phyloP scores from a whole-genome alignment of 2,797 vertebrate genomes.

The Pseudomugil gertrudae region DNA sequence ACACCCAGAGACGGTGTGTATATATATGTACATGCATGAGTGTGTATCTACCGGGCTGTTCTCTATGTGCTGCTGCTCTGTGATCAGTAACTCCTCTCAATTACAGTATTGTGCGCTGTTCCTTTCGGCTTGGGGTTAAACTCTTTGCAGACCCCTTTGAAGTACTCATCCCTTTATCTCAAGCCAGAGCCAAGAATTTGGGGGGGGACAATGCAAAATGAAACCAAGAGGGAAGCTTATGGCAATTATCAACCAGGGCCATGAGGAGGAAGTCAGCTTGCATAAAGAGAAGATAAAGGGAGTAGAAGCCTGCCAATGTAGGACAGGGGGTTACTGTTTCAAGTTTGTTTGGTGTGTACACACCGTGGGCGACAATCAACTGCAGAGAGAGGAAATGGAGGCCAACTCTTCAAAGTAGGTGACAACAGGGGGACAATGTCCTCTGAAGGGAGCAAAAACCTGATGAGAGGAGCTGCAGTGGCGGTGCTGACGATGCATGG shows the following conservation, averaged over 20 bases:
- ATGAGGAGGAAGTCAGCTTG: constrained; percentile 76
- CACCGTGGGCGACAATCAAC: constrained; percentile 54
- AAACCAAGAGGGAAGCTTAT: constrained; percentile 89
- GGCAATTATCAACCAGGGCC: constrained; percentile 89
- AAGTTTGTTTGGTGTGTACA: constrained; percentile 78
- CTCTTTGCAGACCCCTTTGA: constrained; percentile 96
- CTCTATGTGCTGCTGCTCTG: constrained; percentile 86
- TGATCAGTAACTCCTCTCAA: constrained; percentile 96
- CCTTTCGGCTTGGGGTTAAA: constrained; percentile 94
- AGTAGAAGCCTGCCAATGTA: constrained; percentile 67
- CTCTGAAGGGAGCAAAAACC: constrained; percentile 62
- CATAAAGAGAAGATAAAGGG: constrained; percentile 60
- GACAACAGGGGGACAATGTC: constrained; percentile 76
- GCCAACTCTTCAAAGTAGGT: constrained; percentile 72
- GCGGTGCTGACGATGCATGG: constrained; percentile 19
- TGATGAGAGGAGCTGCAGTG: constrained; percentile 52
- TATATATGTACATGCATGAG: constrained; percentile 35
- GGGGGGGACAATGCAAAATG: constrained; percentile 91
- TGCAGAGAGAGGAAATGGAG: constrained; percentile 67
- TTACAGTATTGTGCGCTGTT: constrained; percentile 93
- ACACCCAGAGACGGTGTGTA: constrained; percentile 48
- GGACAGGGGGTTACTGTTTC: constrained; percentile 71
- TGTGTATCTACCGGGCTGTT: constrained; percentile 53
- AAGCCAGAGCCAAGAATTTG: constrained; percentile 93
- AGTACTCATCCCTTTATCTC: constrained; percentile 99